phyloP scores from a whole-genome alignment of 2,113 vertebrate species.

The Meriones unguiculatus region DNA sequence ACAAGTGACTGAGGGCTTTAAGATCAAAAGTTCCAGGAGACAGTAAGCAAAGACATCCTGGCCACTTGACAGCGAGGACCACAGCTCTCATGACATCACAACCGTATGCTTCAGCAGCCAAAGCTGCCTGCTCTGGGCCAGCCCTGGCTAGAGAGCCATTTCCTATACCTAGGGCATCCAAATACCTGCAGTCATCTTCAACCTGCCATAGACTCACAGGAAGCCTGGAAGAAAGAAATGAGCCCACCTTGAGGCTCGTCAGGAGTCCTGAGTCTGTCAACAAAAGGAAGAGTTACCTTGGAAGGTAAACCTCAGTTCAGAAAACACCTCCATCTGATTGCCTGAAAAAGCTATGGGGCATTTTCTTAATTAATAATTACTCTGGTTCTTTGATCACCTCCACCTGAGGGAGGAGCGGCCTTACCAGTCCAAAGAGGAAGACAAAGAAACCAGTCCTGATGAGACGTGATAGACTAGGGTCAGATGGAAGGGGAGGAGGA shows the following conservation, averaged over 20 bases:
- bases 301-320: background rate
- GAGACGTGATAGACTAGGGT: no score
- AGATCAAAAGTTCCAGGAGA: background rate
- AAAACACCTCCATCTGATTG: background rate
- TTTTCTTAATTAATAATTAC: background rate
- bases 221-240: background rate
- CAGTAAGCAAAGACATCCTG: background rate
- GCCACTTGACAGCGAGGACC: background rate
- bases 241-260: background rate
- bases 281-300: background rate
- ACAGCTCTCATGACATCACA: background rate
- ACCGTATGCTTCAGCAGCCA: background rate
- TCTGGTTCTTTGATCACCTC: no score
- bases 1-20: background rate
- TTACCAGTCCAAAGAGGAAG: no score
- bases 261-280: background rate
- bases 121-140: background rate
- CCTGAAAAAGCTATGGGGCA: background rate
- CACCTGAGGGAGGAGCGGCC: no score
- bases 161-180: background rate
- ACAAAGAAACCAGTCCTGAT: no score
- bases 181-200: background rate
- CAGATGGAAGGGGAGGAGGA: no score
- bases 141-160: background rate
- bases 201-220: background rate